These are phyloP conservation scores for Tylochromis polylepis DNA, from an alignment of 2,113 vertebrate genomes.

Conservation along the genomic window DNA sequence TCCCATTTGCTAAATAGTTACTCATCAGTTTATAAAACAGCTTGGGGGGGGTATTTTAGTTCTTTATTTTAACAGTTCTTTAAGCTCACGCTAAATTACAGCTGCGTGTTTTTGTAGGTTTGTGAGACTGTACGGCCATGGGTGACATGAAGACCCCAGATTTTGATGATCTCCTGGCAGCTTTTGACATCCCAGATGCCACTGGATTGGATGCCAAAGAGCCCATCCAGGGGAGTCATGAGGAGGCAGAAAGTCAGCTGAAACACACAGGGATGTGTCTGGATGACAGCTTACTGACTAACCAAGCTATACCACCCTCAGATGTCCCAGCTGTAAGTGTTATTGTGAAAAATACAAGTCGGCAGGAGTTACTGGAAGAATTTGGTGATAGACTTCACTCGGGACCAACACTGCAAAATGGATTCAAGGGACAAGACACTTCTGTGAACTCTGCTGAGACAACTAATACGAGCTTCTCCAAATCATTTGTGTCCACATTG, in stretches of 20 bases:
- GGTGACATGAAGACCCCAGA: slow-evolving; percentile 99
- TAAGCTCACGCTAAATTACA: background rate
- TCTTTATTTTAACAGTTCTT: background rate
- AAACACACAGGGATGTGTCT: slow-evolving; percentile 83
- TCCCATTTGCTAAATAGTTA: background rate
- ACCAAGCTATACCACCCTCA: slow-evolving; percentile 70
- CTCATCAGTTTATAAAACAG: background rate
- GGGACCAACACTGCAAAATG: slow-evolving; percentile 79
- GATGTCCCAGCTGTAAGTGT: slow-evolving; percentile 89
- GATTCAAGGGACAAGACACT: slow-evolving; percentile 78
- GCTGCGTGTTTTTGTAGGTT: slow-evolving; percentile 56
- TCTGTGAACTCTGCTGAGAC: slow-evolving; percentile 66
- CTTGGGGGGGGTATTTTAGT: background rate
- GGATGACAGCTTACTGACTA: slow-evolving; percentile 78
- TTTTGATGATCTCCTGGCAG: slow-evolving; percentile 96
- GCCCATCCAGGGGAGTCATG: slow-evolving; percentile 80
- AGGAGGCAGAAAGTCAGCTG: slow-evolving; percentile 83
- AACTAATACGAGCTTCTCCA: slow-evolving; percentile 72
- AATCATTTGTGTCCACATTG: slow-evolving; percentile 80
- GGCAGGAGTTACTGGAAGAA: slow-evolving; percentile 83
- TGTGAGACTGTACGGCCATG: slow-evolving; percentile 79
- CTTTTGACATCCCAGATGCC: slow-evolving; percentile 97
- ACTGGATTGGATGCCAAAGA: slow-evolving; percentile 94
- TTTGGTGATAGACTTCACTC: slow-evolving; percentile 75
- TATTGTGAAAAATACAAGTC: slow-evolving; percentile 94